A percentile compares a stretch with the other conserved stretches of the same genome.
phyloP scores from a whole-genome alignment of 2,888 invertebrate genomes.

The Gnatocerus cornutus region DNA sequence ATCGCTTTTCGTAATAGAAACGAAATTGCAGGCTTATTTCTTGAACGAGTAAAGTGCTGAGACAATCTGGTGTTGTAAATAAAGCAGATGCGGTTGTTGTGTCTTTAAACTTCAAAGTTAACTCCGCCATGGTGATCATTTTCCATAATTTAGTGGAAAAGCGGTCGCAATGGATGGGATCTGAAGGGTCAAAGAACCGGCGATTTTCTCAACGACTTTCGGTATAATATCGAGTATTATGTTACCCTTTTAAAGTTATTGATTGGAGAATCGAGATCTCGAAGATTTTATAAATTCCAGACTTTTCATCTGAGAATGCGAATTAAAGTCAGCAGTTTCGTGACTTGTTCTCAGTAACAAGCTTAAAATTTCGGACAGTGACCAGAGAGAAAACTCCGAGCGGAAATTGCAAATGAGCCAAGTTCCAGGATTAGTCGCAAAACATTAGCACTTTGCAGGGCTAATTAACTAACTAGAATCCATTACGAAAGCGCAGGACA shows the following conservation, averaged over 20 bases:
- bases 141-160: constrained; percentile 10
- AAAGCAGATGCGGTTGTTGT: neutral
- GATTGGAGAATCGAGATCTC: neutral
- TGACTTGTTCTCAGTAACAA: constrained; percentile 6
- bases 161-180: neutral
- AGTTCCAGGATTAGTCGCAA: constrained; percentile 38
- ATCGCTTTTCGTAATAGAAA: constrained; percentile 17
- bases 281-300: too few species aligned
- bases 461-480: constrained; percentile 35
- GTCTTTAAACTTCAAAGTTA: constrained; percentile 4
- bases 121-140: neutral
- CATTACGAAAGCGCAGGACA: constrained; percentile 29
- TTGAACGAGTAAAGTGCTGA: constrained; percentile 16
- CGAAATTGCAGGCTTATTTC: constrained; percentile 6
- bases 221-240: neutral
- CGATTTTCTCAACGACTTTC: neutral
- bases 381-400: constrained; percentile 15
- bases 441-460: constrained; percentile 38
- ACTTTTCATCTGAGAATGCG: neutral
- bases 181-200: constrained; percentile 2
- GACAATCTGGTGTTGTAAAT: constrained; percentile 19
- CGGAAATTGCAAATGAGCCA: constrained; percentile 28
- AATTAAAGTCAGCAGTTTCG: constrained; percentile 16
- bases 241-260: neutral
- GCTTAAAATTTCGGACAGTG: constrained; percentile 19